Conservation (phyloP, 2,113 vertebrate species). For the Gymnorhina tibicen region DNA sequence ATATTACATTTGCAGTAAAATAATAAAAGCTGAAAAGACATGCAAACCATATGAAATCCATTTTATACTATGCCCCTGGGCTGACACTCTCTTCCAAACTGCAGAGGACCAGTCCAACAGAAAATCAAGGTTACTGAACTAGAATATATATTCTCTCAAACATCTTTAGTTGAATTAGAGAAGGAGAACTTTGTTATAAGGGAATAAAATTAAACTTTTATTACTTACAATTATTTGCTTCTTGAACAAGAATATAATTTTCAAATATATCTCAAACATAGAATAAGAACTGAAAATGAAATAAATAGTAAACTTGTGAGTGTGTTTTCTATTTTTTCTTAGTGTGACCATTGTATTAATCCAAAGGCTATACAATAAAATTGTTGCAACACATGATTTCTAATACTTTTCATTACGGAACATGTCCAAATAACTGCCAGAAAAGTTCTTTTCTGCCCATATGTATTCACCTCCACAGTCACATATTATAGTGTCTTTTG, state of each 20-base stretch:
- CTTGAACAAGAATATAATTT: neutral
- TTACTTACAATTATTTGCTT: neutral
- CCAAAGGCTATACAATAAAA: neutral
- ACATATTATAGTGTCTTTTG: neutral
- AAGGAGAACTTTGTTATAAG: neutral
- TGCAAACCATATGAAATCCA: neutral
- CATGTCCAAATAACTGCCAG: neutral
- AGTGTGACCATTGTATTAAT: neutral
- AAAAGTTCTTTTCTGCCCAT: neutral
- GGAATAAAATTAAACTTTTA: neutral
- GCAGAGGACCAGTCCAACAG: neutral
- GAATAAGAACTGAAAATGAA: neutral
- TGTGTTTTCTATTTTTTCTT: neutral
- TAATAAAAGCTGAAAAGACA: constrained; percentile 13
- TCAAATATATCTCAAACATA: neutral
- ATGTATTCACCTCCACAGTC: neutral
- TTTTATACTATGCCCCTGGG: neutral
- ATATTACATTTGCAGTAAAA: neutral
- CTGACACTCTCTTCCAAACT: neutral
- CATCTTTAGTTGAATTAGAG: neutral
- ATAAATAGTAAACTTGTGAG: neutral
- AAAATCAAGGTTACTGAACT: neutral
- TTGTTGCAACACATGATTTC: neutral
- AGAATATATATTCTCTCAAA: neutral
- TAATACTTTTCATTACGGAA: neutral